A percentile compares a stretch with the other conserved stretches of the same genome.
phyloP scores from a whole-genome alignment of 2,888 invertebrate species.

The Metellina segmentata region DNA sequence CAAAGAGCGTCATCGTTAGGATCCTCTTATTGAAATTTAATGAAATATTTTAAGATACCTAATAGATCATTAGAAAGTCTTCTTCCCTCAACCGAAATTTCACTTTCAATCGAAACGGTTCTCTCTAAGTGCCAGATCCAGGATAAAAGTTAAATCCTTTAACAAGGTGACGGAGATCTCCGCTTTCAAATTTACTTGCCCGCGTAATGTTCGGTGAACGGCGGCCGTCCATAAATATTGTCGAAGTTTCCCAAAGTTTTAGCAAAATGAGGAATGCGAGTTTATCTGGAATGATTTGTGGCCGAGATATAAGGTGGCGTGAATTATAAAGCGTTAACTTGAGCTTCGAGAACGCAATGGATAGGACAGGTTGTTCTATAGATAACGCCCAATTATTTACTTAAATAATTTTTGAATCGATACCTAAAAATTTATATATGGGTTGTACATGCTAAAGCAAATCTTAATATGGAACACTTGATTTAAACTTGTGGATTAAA shows the following conservation, averaged over 20 bases:
- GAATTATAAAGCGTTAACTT: slow-evolving; percentile 50
- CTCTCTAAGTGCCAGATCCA: slow-evolving; percentile 43
- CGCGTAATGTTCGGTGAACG: slow-evolving; percentile 7
- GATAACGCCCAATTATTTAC: background rate
- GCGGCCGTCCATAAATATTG: slow-evolving; percentile 57
- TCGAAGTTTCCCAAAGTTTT: slow-evolving; percentile 61
- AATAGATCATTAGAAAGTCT: slow-evolving; percentile 53
- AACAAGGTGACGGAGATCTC: slow-evolving; percentile 61
- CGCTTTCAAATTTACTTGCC: slow-evolving; percentile 68
- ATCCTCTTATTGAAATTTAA: slow-evolving; percentile 2
- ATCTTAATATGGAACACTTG: too few species aligned
- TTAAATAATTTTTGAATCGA: too few species aligned
- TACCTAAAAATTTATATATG: too few species aligned
- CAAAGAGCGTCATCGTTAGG: background rate
- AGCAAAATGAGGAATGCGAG: slow-evolving; percentile 53
- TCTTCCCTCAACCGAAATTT: background rate
- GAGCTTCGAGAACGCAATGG: slow-evolving; percentile 24
- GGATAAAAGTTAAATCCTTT: slow-evolving; percentile 54
- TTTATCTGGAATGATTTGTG: slow-evolving; percentile 52
- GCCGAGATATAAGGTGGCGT: slow-evolving; percentile 37
- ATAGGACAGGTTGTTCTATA: background rate
- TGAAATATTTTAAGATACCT: slow-evolving; percentile 43
- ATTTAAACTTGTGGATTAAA: too few species aligned
- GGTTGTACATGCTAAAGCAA: too few species aligned
- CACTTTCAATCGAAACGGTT: background rate